These are phyloP conservation scores for Anoura caudifer DNA, from an alignment of 2,113 vertebrate genomes.

Conservation along the genomic window DNA sequence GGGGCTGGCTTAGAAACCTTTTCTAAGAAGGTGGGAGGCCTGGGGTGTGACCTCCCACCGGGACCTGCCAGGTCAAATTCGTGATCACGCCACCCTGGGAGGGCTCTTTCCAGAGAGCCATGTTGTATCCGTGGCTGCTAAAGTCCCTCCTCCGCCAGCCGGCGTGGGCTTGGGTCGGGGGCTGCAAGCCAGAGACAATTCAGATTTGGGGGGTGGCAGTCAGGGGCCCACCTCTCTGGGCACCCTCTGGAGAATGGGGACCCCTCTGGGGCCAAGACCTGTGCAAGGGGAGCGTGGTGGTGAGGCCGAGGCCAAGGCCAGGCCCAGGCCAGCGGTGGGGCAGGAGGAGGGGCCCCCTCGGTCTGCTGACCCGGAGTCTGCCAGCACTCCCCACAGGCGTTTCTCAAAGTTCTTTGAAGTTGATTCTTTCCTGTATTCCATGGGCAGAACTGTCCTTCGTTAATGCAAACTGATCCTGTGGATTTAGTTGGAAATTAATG, in stretches of 20 bases:
- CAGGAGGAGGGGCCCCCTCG: too few relatives aligned
- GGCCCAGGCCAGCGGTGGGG: rapidly evolving
- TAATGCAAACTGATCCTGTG: not conserved
- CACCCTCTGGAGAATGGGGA: too few relatives aligned
- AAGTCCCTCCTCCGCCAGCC: rapidly evolving
- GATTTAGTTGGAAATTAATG: not conserved
- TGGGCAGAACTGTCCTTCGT: not conserved
- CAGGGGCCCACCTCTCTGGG: rapidly evolving
- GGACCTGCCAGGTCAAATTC: not conserved
- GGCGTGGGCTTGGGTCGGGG: rapidly evolving
- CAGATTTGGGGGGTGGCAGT: rapidly evolving
- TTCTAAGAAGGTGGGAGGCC: not conserved
- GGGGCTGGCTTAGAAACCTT: not conserved
- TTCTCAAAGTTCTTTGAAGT: not conserved
- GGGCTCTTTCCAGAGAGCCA: not conserved
- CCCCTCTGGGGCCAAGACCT: not conserved
- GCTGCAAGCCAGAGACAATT: rapidly evolving
- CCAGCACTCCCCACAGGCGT: not conserved
- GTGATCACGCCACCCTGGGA: not conserved
- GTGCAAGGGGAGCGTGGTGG: rapidly evolving
- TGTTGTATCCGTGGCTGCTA: rapidly evolving
- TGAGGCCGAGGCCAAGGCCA: not conserved
- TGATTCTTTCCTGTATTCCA: not conserved
- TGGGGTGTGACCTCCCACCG: not conserved
- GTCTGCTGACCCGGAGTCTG: rapidly evolving